phyloP scores from a whole-genome alignment of 2,888 invertebrate species.

The Desoria tigrina region DNA sequence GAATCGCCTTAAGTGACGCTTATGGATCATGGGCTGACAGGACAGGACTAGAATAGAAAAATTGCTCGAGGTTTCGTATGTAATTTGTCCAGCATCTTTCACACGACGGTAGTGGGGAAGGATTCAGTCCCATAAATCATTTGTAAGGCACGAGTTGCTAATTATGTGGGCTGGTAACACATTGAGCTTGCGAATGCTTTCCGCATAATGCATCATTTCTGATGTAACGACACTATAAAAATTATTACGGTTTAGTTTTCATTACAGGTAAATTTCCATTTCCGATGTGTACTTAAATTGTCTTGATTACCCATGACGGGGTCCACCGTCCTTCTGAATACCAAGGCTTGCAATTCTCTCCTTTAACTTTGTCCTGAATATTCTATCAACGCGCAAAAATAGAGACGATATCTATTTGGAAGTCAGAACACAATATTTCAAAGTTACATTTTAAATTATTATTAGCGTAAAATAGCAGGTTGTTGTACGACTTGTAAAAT shows the following conservation, averaged over 20 bases:
- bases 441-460: neutral
- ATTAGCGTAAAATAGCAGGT: no score
- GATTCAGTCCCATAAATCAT: conserved; percentile 50
- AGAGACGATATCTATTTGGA: conserved; percentile 70
- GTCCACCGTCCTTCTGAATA: conserved; percentile 92
- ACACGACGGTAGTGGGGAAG: neutral
- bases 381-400: conserved; percentile 75
- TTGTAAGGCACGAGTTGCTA: conserved; percentile 52
- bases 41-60: no score
- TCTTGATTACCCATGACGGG: conserved; percentile 77
- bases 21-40: no score
- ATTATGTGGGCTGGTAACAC: conserved; percentile 69
- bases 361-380: conserved; percentile 82
- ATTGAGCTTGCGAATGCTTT: conserved; percentile 78
- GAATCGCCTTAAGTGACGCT: no score
- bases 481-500: conserved; percentile 5
- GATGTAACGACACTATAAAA: conserved; percentile 73
- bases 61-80: no score
- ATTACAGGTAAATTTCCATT: conserved; percentile 5
- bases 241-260: conserved; percentile 2
- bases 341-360: conserved; percentile 82
- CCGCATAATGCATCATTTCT: conserved; percentile 85
- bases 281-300: neutral
- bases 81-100: no score
- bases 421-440: conserved; percentile 54